These are phyloP conservation scores for Drosophila pallidifrons DNA, from an alignment of 1,140 invertebrate genomes.

Conservation along the genomic window DNA sequence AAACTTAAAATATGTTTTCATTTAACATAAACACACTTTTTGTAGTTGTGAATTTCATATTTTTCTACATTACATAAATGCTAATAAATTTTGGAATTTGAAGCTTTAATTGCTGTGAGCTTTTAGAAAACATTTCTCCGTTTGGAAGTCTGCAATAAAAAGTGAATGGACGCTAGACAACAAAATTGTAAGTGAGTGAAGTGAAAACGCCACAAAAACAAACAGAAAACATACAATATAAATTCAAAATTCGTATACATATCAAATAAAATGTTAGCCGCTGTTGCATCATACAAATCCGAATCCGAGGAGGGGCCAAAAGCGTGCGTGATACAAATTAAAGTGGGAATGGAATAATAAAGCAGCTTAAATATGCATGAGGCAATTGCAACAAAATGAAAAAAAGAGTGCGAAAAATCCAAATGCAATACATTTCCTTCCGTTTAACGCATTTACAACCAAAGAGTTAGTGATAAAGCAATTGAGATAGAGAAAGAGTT, in stretches of 20 bases:
- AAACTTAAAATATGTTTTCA: too few species aligned
- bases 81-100: not conserved
- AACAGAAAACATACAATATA: slow-evolving; percentile 16
- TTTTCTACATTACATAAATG: not conserved
- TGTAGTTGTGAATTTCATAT: not conserved
- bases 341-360: slow-evolving; percentile 76
- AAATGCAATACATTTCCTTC: slow-evolving; percentile 79
- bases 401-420: slow-evolving; percentile 55
- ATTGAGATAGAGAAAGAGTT: not conserved
- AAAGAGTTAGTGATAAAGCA: slow-evolving; percentile 12
- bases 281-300: slow-evolving; percentile 59
- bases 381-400: slow-evolving; percentile 25
- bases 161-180: slow-evolving; percentile 23
- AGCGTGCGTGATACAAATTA: slow-evolving; percentile 72
- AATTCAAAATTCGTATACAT: slow-evolving; percentile 42
- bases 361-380: slow-evolving; percentile 77
- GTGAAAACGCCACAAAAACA: slow-evolving; percentile 1
- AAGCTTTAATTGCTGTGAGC: slow-evolving; percentile 1
- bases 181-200: not conserved
- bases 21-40: too few species aligned
- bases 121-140: slow-evolving; percentile 28
- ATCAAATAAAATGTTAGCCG: slow-evolving; percentile 35
- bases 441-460: slow-evolving; percentile 62
- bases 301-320: slow-evolving; percentile 12
- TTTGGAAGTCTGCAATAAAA: slow-evolving; percentile 14